These are phyloP conservation scores for Epistrophella euchroma DNA, from an alignment of 2,888 invertebrate species.

Conservation along the genomic window DNA sequence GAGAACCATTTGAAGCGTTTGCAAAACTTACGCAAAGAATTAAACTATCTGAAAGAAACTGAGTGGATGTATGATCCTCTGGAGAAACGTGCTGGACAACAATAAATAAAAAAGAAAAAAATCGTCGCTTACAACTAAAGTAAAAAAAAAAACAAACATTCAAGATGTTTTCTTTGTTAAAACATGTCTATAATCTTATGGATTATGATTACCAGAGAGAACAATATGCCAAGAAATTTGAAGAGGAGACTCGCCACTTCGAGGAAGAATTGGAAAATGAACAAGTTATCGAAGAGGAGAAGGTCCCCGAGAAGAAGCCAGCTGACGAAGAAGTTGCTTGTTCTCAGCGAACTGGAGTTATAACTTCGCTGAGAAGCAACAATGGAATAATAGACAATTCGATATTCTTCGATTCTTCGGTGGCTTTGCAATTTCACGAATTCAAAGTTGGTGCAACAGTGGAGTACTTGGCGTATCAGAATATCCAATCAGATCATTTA, in stretches of 20 bases:
- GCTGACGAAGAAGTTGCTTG: conserved; percentile 54
- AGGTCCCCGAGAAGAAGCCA: not conserved
- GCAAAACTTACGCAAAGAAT: conserved; percentile 89
- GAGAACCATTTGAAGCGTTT: conserved; percentile 90
- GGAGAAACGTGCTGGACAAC: conserved; percentile 84
- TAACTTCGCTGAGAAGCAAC: conserved; percentile 85
- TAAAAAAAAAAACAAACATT: conserved; percentile 25
- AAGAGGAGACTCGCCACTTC: conserved; percentile 83
- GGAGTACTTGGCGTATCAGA: conserved; percentile 85
- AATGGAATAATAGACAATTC: conserved; percentile 87
- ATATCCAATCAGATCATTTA: conserved; percentile 82
- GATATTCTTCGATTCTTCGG: conserved; percentile 85
- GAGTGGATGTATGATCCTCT: conserved; percentile 91
- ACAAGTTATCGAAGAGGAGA: conserved; percentile 69
- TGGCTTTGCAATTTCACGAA: conserved; percentile 78
- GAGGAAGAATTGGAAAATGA: conserved; percentile 80
- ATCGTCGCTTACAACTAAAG: conserved; percentile 46
- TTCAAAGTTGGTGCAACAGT: conserved; percentile 85
- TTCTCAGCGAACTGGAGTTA: conserved; percentile 83
- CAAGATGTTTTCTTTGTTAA: conserved; percentile 84
- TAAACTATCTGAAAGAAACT: conserved; percentile 91
- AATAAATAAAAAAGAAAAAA: conserved; percentile 53
- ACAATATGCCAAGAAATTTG: conserved; percentile 82
- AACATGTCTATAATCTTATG: conserved; percentile 83
- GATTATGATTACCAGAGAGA: conserved; percentile 78